Base-by-base conservation (phyloP, 2,113 vertebrate species). In the Chaetorhynchus papuensis region DNA sequence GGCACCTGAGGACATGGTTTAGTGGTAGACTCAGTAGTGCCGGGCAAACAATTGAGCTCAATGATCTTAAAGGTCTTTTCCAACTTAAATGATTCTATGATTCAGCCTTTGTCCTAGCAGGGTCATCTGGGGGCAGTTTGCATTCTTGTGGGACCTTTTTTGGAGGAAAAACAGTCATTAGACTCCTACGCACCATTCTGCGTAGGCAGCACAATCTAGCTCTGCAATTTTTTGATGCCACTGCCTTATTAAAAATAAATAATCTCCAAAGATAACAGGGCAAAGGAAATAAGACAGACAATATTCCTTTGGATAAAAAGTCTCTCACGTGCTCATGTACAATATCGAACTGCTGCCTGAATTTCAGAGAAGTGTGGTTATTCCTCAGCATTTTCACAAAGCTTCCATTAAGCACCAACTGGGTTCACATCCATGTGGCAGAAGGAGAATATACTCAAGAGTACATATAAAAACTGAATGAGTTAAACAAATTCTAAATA, bases 231-330 rank as follows among this genome's bases (percentile, higher is more conserved):
- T 88, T 68, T 91, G 0, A 71, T 91, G 89, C 35, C 39, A 7
- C 26, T 23, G 5, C 44, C 45, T 96, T 85, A 71, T 88, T 44
- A 89, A 96, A 87, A 49, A 85, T 33, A 84, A 85, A 92, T 63
- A 93, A 83, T 86, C 71, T 96, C 39, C 37, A 94, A 59, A 74
- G 79, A 89, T 87, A 95, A 75, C 10, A 61, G 33, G 80, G 54
- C 14, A 81, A 91, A 91, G 42, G 92, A 95, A 83, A 84, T 75
- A 68, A 86, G 44, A 69, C 33, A 33, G 64, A 89, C 27, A 52
- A 74, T 60, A 87, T 69, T 72, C 27, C 13, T 68, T 72, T 78
- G 70, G 83, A 31, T 53, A 74, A 64, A 72, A 90, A 81, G 41
- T 90, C 37, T 85, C 52, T 95, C 78, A 37, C 69, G 23, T 72